phyloP scores from a whole-genome alignment of 1,140 invertebrate species.

The Aricia agestis region DNA sequence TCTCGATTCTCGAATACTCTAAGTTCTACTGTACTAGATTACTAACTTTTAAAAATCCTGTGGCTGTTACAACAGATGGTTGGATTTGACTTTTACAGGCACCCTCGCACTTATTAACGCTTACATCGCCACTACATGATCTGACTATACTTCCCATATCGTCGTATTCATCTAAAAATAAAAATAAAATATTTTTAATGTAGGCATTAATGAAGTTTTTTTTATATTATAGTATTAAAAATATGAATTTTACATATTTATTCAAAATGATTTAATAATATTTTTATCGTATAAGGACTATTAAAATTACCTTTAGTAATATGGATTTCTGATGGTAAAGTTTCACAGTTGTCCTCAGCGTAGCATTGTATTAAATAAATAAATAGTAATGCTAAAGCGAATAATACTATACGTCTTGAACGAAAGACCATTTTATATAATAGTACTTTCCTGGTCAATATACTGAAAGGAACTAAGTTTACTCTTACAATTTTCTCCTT shows the following conservation, averaged over 20 bases:
- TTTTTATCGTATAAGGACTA: not conserved
- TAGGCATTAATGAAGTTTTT: too few species aligned
- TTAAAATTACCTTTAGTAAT: constrained; percentile 56
- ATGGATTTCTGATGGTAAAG: constrained; percentile 58
- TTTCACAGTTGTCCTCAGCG: constrained; percentile 62
- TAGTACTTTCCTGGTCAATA: not conserved
- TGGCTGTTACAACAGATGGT: constrained; percentile 90
- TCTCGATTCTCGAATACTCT: too few species aligned
- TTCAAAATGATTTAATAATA: too few species aligned
- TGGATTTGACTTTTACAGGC: constrained; percentile 93
- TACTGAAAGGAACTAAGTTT: constrained; percentile 16
- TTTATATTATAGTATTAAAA: too few species aligned
- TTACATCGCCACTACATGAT: constrained; percentile 91
- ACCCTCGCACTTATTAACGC: constrained; percentile 93
- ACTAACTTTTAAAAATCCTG: constrained; percentile 91
- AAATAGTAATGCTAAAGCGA: not conserved
- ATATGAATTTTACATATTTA: too few species aligned
- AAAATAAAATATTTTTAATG: constrained; percentile 4
- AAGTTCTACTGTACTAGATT: too few species aligned
- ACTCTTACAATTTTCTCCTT: constrained; percentile 18
- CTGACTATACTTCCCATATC: constrained; percentile 86
- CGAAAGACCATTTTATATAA: not conserved
- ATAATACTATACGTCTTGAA: not conserved
- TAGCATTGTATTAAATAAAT: constrained; percentile 26
- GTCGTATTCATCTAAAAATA: constrained; percentile 88